Evolutionary conservation across 2,888 invertebrate species (phyloP).

Genomic region (Pediacus dermestoides): DNA sequence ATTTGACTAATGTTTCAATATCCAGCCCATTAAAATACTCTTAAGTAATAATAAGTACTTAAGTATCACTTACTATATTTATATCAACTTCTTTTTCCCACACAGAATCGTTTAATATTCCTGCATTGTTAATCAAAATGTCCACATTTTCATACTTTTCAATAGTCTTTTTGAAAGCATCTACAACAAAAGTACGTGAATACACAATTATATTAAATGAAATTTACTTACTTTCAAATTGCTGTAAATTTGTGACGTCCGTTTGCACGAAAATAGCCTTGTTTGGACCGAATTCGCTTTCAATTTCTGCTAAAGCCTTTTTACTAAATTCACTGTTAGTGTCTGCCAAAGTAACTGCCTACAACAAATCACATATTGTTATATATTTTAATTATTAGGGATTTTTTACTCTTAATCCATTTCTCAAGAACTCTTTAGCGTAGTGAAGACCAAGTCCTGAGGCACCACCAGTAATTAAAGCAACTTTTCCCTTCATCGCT

Average conservation of each 20-base stretch:
- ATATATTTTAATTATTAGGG: too few relatives aligned
- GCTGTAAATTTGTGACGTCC: constrained; percentile 24
- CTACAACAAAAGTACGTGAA: too few relatives aligned
- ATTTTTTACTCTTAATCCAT: too few relatives aligned
- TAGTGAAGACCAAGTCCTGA: too few relatives aligned
- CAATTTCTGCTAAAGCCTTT: constrained; percentile 23
- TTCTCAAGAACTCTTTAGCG: too few relatives aligned
- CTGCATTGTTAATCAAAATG: constrained; percentile 32
- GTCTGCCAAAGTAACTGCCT: constrained; percentile 32
- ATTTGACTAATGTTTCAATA: too few relatives aligned
- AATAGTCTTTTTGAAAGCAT: constrained; percentile 28
- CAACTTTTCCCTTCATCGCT: too few relatives aligned
- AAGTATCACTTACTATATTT: constrained; percentile 25
- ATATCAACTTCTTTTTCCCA: constrained; percentile 29
- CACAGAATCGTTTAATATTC: constrained; percentile 27
- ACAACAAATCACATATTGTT: too few relatives aligned
- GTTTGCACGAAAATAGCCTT: constrained; percentile 29
- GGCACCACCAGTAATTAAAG: too few relatives aligned
- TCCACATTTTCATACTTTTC: constrained; percentile 28
- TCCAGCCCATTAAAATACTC: constrained; percentile 1
- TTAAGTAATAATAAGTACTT: neutral
- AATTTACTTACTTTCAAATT: constrained; percentile 30
- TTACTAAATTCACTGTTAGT: constrained; percentile 19
- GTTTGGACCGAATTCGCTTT: constrained; percentile 27
- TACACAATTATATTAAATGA: too few relatives aligned